phyloP scores from a whole-genome alignment of 1,140 invertebrate species.

The Drosophila lacteicornis region DNA sequence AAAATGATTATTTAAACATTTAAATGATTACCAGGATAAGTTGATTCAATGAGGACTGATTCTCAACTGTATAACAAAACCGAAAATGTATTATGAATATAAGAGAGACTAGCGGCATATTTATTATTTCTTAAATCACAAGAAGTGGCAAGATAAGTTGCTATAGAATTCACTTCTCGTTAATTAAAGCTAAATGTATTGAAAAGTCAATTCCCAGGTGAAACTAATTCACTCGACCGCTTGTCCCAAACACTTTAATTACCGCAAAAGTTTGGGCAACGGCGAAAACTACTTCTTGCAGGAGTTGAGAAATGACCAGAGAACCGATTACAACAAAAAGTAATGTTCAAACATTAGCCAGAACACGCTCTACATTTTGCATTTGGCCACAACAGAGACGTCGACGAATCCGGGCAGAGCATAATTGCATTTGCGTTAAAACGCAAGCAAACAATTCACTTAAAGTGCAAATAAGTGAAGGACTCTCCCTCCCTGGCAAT shows the following conservation, averaged over 20 bases:
- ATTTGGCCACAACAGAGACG: slow-evolving; percentile 45
- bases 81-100: too few species aligned
- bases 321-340: slow-evolving; percentile 61
- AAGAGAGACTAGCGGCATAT: too few species aligned
- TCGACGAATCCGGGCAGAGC: slow-evolving; percentile 47
- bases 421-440: slow-evolving; percentile 84
- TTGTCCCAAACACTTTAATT: slow-evolving; percentile 48
- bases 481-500: slow-evolving; percentile 16
- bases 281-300: slow-evolving; percentile 7
- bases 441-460: slow-evolving; percentile 84
- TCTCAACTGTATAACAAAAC: too few species aligned
- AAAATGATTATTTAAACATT: not conserved
- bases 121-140: not conserved
- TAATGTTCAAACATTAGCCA: slow-evolving; percentile 70
- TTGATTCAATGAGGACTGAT: not conserved
- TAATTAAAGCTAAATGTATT: slow-evolving; percentile 3
- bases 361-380: slow-evolving; percentile 58
- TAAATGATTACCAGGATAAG: not conserved
- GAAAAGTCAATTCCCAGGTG: slow-evolving; percentile 37
- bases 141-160: not conserved
- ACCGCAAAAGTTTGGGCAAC: slow-evolving; percentile 9
- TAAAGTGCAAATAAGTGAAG: slow-evolving; percentile 80
- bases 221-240: slow-evolving; percentile 10
- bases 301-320: slow-evolving; percentile 32
- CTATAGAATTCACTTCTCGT: not conserved